These are phyloP conservation scores for Patiria pectinifera DNA, from an alignment of 53 echinoderm and acorn worm genomes.

Conservation along the genomic window DNA sequence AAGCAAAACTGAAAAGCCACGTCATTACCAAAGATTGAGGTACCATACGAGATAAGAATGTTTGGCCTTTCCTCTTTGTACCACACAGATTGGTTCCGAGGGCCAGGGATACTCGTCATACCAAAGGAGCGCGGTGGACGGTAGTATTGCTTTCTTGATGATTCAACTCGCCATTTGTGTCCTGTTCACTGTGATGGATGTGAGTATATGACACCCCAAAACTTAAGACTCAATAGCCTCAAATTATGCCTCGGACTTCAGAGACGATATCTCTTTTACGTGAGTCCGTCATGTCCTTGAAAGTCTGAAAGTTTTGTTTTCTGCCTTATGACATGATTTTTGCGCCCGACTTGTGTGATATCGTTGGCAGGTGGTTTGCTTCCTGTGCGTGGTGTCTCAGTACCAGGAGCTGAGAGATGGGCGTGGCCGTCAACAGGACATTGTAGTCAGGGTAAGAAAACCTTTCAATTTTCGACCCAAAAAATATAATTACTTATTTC, in stretches of 20 bases:
- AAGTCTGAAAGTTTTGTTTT: background rate
- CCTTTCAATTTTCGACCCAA: background rate
- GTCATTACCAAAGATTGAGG: too few species aligned
- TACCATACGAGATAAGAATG: too few species aligned
- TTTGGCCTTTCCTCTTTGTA: too few species aligned
- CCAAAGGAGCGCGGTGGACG: too few species aligned
- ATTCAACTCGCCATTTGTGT: background rate
- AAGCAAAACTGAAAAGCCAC: too few species aligned
- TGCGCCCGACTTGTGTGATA: too few species aligned
- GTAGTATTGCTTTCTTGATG: background rate
- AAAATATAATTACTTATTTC: background rate
- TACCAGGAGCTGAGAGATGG: slow-evolving; percentile 64
- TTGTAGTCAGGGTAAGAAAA: background rate
- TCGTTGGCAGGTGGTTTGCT: slow-evolving; percentile 27
- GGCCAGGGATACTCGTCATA: too few species aligned
- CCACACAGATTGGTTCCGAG: too few species aligned
- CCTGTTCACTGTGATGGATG: background rate
- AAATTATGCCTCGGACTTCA: too few species aligned
- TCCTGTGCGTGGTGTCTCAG: slow-evolving; percentile 57
- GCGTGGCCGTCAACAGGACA: slow-evolving; percentile 35
- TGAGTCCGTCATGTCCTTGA: background rate
- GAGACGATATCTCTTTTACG: too few species aligned
- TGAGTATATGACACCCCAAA: slow-evolving; percentile 2
- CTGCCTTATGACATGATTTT: too few species aligned
- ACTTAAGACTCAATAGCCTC: too few species aligned